Base-by-base conservation (phyloP, 2,888 invertebrate genomes). In the Gymnoscelis rufifasciata region DNA sequence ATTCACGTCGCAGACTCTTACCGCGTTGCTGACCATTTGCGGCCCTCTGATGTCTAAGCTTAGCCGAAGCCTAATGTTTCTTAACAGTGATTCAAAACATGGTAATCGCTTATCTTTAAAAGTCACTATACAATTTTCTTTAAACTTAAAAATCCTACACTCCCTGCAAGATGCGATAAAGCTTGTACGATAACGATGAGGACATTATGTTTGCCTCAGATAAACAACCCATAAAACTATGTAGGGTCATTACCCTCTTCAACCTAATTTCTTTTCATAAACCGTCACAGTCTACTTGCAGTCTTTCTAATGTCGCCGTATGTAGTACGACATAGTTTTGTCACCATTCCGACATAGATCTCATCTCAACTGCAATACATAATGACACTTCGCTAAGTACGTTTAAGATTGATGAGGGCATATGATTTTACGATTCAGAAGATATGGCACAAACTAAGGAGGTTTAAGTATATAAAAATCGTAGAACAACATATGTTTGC, bases 181-280 rank as follows among this genome's bases (percentile, higher is more conserved):
- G 24, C 26, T 14, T 31, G 1, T 26, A 14, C 30, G 54, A 52
- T 54, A 53, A 47, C n/a, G n/a, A n/a, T n/a, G n/a, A n/a, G n/a
- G n/a, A n/a, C n/a, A n/a, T 38, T 28, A 19, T 33, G 23, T 42
- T 43, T 19, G 13, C 12, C 13, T 31, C 29, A 38, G 43, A 53
- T 46, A 51, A 45, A 19, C 41, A 38, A 33, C 44, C 40, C 52
- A 52, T 31, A 35, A n/a, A 36, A 48, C 42, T 29, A 38, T 26
- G 26, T 36, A 59, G 66, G 31, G 63, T 62, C 64, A 58, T 55
- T 67, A 60, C 59, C 60, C 69, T 56, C 50, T 66, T 61, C 74
- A 76, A 78, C 82, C 83, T 65, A 83, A 82, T 86, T 87, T 83
- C 80, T 74, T 74, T 74, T 71, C 64, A 72, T 81, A 80, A 82